phyloP scores from a whole-genome alignment of 2,888 invertebrate species.

The Limnephilus rhombicus region DNA sequence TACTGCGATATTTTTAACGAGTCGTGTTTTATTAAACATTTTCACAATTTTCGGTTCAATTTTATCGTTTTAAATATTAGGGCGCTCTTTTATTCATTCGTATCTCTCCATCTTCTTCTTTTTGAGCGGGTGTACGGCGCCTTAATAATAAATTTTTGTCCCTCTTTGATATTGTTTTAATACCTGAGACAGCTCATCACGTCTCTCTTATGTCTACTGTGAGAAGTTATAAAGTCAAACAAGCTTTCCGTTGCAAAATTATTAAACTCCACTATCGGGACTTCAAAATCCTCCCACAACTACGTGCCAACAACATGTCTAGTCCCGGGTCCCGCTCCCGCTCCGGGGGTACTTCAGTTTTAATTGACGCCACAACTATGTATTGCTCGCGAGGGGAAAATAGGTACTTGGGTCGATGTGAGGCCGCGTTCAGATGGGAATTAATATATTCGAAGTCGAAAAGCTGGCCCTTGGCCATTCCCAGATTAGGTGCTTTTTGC shows the following conservation, averaged over 20 bases:
- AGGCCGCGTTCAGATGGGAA: not conserved
- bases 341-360: not conserved
- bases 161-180: not conserved
- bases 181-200: not conserved
- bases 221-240: not conserved
- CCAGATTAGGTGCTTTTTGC: not conserved
- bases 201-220: not conserved
- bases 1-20: too few species aligned
- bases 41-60: too few species aligned
- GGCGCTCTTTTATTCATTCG: too few species aligned
- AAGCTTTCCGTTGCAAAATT: not conserved
- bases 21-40: too few species aligned
- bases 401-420: not conserved
- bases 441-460: not conserved
- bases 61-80: too few species aligned
- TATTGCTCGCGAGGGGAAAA: not conserved
- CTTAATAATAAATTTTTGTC: too few species aligned
- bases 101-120: too few species aligned
- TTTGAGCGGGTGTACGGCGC: too few species aligned
- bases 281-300: not conserved
- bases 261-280: not conserved
- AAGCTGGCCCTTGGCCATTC: not conserved
- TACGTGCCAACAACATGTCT: not conserved
- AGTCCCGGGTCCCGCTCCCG: too few species aligned
- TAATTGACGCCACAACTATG: slow-evolving; percentile 17